Conservation (phyloP, 30 jellyfish, hydroid and myxozoan genomes). For the Mastigias papua region DNA sequence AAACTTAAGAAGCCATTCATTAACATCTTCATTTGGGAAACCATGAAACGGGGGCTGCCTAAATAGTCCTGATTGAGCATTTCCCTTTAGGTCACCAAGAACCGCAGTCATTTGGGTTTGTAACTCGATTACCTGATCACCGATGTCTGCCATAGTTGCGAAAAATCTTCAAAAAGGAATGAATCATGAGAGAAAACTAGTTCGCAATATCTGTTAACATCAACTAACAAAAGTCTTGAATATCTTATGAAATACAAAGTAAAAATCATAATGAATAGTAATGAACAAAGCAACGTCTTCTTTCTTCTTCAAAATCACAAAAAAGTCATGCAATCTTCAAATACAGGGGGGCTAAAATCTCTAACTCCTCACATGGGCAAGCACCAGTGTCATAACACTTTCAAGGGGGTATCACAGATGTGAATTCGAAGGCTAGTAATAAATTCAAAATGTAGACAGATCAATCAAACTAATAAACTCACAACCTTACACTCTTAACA, state of each 20-base stretch:
- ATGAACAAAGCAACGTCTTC: background rate
- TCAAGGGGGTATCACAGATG: background rate
- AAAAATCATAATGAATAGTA: background rate
- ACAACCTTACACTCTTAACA: background rate
- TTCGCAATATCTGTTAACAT: background rate
- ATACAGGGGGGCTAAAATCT: background rate
- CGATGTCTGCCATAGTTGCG: background rate
- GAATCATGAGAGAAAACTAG: background rate
- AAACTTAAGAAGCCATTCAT: conserved; percentile 37
- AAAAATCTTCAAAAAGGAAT: background rate
- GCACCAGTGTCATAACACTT: background rate
- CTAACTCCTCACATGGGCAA: background rate
- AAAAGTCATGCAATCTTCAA: background rate
- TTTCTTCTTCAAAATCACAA: background rate
- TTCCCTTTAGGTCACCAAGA: conserved; percentile 14
- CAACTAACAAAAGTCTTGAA: background rate
- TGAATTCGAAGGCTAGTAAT: background rate
- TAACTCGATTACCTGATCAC: background rate
- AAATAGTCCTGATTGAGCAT: conserved; percentile 5
- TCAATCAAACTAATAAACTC: background rate
- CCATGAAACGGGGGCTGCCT: conserved; percentile 11
- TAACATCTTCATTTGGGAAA: conserved; percentile 13
- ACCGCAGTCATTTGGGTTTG: conserved; percentile 25
- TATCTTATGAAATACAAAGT: background rate
- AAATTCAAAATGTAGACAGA: background rate